Base-by-base conservation (phyloP, 2,797 vertebrate species). In the Chaetophractus vellerosus region DNA sequence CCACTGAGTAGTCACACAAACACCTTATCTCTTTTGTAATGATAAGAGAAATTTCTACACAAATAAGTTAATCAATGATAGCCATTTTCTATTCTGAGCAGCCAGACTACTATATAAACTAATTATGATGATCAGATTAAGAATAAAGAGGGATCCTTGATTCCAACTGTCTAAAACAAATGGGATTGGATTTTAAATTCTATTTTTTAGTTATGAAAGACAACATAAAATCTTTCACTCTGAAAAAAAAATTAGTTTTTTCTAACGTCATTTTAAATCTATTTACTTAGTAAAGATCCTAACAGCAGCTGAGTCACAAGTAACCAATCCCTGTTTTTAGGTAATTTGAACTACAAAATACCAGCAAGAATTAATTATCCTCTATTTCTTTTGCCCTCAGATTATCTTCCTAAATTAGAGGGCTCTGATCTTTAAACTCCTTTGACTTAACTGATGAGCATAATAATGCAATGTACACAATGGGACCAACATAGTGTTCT, bases 391-490 rank as follows among this genome's bases (percentile, higher is more conserved):
- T 76, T 59, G n/a, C 64, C 93, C 94, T 94, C n/a, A 31, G 24
- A 79, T 68, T 88, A 92, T 93, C 78, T 93, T 80, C 0, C 15
- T 88, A 85, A 97, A 85, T 83, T 69, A 82, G 79, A 97, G 23
- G 19, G 48, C 61, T 95, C 72, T 93, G 61, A 87, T 88, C 71
- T 85, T 95, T 94, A 94, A 92, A 93, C n/a, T 38, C 28, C 26
- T 83, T 91, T 90, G 31, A 92, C 36, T 92, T 96, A 94, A 86
- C 74, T 94, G 95, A 92, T 79, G 78, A 96, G 79, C 72, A 33
- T 11, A 55, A 57, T 78, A 15, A 86, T 59, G 23, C 8, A 26
- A 23, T 21, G 23, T 69, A 2, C 14, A 72, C 41, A 28, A 63
- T 5, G 19, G 6, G 14, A 57, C 76, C 72, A 66, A 21, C 31